phyloP scores from a whole-genome alignment of 2,888 invertebrate genomes.

The Pandemis heparana region DNA sequence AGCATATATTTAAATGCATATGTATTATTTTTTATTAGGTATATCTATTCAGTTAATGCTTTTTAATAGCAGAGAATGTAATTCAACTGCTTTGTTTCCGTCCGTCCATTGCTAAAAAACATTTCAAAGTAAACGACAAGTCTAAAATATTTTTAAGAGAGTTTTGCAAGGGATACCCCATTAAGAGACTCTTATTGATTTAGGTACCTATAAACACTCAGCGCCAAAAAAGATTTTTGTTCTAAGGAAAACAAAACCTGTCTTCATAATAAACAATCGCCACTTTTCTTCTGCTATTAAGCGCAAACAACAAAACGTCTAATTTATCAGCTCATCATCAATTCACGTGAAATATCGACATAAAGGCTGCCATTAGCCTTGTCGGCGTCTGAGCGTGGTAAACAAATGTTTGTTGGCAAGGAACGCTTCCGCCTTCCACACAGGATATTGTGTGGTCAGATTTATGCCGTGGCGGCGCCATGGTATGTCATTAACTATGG shows the following conservation, averaged over 20 bases:
- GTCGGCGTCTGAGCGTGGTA: constrained; percentile 4
- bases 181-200: no score
- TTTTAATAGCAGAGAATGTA: no score
- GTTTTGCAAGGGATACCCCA: no score
- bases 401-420: constrained; percentile 16
- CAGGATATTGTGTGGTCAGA: constrained; percentile 14
- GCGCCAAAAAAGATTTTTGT: not conserved
- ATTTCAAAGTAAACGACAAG: no score
- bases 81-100: no score
- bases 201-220: no score
- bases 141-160: no score
- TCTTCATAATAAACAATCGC: not conserved
- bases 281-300: not conserved
- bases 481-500: constrained; percentile 10
- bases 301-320: constrained; percentile 3
- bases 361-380: constrained; percentile 10
- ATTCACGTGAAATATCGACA: constrained; percentile 4
- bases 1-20: no score
- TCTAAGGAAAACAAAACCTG: not conserved
- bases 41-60: no score
- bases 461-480: not conserved
- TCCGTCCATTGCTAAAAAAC: no score
- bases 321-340: constrained; percentile 8
- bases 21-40: no score
- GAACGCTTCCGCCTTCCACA: constrained; percentile 3